A percentile compares a stretch with the other conserved stretches of the same genome.
Conservation (phyloP, 2,113 vertebrate genomes). For the Phylloscopus trochilus region DNA sequence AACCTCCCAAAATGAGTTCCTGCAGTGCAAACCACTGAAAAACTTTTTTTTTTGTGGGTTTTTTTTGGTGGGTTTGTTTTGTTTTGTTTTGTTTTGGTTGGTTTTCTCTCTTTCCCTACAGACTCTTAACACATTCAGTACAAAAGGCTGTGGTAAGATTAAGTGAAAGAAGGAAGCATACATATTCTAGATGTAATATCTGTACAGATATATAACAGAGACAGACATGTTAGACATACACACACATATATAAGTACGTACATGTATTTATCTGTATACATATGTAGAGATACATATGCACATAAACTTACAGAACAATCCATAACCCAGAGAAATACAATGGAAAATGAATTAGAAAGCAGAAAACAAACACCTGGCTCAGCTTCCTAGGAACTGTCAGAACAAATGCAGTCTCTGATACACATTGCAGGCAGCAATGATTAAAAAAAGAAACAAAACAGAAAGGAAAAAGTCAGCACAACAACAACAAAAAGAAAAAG, state of each 20-base stretch:
- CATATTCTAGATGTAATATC: neutral
- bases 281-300: neutral
- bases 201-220: neutral
- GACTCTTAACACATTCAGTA: neutral
- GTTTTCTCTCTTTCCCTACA: neutral
- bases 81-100: too few species aligned
- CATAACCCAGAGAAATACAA: neutral
- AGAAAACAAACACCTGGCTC: neutral
- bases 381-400: neutral
- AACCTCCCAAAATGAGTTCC: neutral
- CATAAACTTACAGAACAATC: neutral
- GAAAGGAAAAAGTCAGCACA: neutral
- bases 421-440: neutral
- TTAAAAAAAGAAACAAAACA: neutral
- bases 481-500: neutral
- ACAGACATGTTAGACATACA: neutral
- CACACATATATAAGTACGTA: rapidly evolving
- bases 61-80: too few species aligned
- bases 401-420: neutral
- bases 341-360: neutral
- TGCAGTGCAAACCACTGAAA: neutral
- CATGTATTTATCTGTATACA: neutral
- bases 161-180: neutral
- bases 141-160: neutral
- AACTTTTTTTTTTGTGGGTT: neutral